Percentiles rank a stretch among this genome's conserved stretches.
Evolutionary conservation across 2,888 invertebrate genomes (phyloP).

Genomic region (Cephus rjabovi): DNA sequence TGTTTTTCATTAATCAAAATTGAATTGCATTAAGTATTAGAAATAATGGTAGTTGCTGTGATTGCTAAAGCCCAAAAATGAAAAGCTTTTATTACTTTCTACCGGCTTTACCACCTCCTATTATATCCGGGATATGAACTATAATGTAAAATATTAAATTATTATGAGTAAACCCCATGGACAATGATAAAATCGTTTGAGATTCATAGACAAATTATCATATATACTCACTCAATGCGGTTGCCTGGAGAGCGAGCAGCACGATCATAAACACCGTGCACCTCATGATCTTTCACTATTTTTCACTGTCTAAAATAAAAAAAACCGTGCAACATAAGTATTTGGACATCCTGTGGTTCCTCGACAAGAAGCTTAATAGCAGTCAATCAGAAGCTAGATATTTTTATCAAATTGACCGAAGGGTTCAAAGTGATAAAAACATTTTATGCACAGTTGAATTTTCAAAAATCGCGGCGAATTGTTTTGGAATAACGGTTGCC

Average conservation of each 20-base stretch:
- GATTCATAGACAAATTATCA: constrained; percentile 13
- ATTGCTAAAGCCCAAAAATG: neutral
- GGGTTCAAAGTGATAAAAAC: neutral
- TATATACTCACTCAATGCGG: constrained; percentile 54
- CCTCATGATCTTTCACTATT: constrained; percentile 44
- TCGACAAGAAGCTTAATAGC: neutral
- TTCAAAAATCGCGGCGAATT: constrained; percentile 9
- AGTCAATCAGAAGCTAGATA: neutral
- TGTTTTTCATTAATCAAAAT: neutral
- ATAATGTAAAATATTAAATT: constrained; percentile 43
- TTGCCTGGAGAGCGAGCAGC: constrained; percentile 48
- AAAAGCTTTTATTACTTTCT: constrained; percentile 1
- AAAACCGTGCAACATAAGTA: neutral
- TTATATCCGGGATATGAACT: constrained; percentile 50
- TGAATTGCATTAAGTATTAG: neutral
- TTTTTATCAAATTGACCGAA: neutral
- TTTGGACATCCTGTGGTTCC: neutral
- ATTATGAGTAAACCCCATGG: neutral
- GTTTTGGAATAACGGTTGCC: constrained; percentile 41
- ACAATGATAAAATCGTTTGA: neutral
- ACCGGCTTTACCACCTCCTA: constrained; percentile 41
- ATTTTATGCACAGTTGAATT: neutral
- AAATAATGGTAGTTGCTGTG: neutral
- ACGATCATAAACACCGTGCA: constrained; percentile 46
- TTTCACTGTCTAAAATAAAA: constrained; percentile 36